These are phyloP conservation scores for Caerostris extrusa DNA, from an alignment of 1,140 invertebrate genomes.

Conservation along the genomic window DNA sequence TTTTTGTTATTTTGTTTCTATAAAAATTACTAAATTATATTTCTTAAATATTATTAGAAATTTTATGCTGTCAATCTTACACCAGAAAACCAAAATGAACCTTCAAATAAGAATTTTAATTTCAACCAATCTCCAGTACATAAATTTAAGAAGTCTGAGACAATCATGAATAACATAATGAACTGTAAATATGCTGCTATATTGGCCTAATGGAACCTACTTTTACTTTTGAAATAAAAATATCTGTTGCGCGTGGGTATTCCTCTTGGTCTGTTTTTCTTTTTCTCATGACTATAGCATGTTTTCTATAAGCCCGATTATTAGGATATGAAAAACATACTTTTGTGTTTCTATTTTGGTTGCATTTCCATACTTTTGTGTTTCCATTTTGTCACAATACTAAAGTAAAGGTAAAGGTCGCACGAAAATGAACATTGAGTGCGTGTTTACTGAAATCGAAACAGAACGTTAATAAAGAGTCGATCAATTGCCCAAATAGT, in stretches of 20 bases:
- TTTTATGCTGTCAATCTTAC: no score
- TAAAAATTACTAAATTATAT: no score
- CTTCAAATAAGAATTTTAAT: not conserved
- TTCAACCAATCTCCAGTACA: not conserved
- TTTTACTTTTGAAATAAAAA: constrained; percentile 61
- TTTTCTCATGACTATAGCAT: constrained; percentile 45
- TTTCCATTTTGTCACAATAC: constrained; percentile 54
- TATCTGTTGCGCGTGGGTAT: constrained; percentile 40
- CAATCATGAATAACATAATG: constrained; percentile 17
- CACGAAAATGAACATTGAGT: constrained; percentile 14
- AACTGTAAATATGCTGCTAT: not conserved
- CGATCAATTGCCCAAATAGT: constrained; percentile 18
- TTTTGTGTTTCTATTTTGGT: constrained; percentile 58
- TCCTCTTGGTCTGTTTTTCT: constrained; percentile 14
- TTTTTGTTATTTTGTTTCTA: no score
- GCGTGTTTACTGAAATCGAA: constrained; percentile 19
- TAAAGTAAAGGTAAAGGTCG: constrained; percentile 61
- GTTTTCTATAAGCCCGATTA: constrained; percentile 28
- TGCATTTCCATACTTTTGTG: constrained; percentile 1
- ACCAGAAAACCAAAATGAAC: not conserved
- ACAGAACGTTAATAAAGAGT: not conserved
- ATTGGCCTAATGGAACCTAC: constrained; percentile 41
- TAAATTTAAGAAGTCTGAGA: not conserved
- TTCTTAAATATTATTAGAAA: no score
- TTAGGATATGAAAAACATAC: constrained; percentile 55